Base-by-base conservation (phyloP, 2,888 invertebrate genomes). In the Cheilosia grossa region DNA sequence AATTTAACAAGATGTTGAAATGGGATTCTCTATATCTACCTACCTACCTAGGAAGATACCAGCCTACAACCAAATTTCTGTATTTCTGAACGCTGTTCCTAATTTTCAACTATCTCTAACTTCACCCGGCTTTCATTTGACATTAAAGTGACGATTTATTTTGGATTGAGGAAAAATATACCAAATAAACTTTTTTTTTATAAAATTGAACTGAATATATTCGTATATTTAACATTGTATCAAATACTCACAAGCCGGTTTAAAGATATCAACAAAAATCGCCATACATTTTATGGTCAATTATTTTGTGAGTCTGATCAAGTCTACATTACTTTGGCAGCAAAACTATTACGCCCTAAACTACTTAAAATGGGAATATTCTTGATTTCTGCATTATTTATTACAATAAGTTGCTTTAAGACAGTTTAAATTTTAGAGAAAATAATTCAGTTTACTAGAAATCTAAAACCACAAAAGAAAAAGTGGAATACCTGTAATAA, bases 261-360 rank as follows among this genome's bases (percentile, higher is more conserved):
- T 4, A 13, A 15, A 42, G 10, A 40, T 13, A 2, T 42, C 44
- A 17, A 9, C 30, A 53, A 2, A 5, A 24, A 24, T 6, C 24
- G 27, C 4, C 6, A 15, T 33, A 49, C 17, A 21, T 13, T 42
- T 53, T 13, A 2, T 15, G n/a, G 42, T 56, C 5, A 3, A n/a
- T 73, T 73, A 2, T 44, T 53, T 37, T 42, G 17, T 19, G 15
- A 53, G 53, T 54, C 27, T 59, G 42, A 30, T 49, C 9, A 15
- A 49, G 21, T 67, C 49, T 51, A 47, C 33, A 49, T 53, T 61
- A 33, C 54, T 13, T 61, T 63, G 51, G 21, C 64, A 79, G 24
- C 4, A 64, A 27, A 47, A 47, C 27, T 75, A 61, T 72, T 85
- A 85, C 85, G 85, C 85, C 85, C 85, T 75, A 81, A 85, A 80